Conservation (phyloP, 2,888 invertebrate species). For the Drosophila silvestris region DNA sequence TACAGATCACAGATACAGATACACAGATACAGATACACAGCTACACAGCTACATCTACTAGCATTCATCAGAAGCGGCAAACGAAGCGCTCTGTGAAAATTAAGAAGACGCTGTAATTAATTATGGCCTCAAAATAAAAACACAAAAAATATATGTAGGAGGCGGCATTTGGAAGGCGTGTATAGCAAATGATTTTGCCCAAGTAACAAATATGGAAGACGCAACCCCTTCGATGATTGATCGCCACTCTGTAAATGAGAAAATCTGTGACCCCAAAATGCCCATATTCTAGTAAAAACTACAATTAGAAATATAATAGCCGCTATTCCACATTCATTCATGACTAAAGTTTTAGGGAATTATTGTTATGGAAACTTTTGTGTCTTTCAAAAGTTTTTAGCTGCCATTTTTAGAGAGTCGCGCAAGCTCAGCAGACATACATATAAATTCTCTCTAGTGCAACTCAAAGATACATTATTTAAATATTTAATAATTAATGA, state of each 20-base stretch:
- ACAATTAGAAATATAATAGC: constrained; percentile 4
- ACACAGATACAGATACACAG: constrained; percentile 23
- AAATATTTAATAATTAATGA: neutral
- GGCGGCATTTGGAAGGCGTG: constrained; percentile 36
- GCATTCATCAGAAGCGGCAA: constrained; percentile 37
- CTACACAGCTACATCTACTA: constrained; percentile 12
- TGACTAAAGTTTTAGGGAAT: neutral
- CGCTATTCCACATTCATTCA: neutral
- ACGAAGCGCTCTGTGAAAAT: constrained; percentile 49
- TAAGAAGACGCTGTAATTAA: constrained; percentile 64
- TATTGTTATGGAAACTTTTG: neutral
- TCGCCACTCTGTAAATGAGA: constrained; percentile 17
- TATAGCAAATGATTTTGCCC: constrained; percentile 22
- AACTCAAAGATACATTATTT: neutral
- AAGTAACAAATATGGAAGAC: constrained; percentile 19
- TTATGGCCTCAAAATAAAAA: constrained; percentile 47
- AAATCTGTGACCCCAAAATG: constrained; percentile 9
- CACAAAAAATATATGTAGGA: constrained; percentile 1
- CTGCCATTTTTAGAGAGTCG: neutral
- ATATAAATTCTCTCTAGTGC: neutral
- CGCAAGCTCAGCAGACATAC: neutral
- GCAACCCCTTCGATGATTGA: constrained; percentile 51
- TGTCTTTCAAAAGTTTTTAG: neutral
- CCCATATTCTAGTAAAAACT: neutral
- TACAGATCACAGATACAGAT: constrained; percentile 12